These are phyloP conservation scores for Acleris cristana DNA, from an alignment of 2,888 invertebrate species.

Conservation along the genomic window DNA sequence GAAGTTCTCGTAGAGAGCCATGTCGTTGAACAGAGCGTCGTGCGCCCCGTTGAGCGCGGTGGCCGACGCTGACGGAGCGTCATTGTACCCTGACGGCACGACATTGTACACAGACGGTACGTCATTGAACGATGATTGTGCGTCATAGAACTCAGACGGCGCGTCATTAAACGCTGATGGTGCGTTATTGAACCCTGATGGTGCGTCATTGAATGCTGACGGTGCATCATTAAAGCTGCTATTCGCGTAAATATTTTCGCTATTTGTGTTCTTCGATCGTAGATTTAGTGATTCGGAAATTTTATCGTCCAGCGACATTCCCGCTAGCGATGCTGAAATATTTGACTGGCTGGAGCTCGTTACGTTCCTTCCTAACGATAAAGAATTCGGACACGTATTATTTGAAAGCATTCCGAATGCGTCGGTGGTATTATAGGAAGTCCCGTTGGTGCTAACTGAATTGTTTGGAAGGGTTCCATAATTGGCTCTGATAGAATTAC, in stretches of 20 bases:
- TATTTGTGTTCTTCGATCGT: conserved; percentile 70
- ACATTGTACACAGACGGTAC: no score
- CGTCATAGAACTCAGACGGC: no score
- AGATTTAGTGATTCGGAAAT: conserved; percentile 79
- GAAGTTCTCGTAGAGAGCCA: conserved; percentile 68
- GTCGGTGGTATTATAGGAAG: conserved; percentile 18
- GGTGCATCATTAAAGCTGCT: conserved; percentile 48
- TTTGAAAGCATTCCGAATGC: conserved; percentile 54
- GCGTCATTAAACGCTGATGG: no score
- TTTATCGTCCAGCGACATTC: conserved; percentile 76
- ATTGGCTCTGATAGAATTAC: conserved; percentile 15
- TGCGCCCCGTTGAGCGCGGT: conserved; percentile 40
- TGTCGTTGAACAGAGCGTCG: conserved; percentile 59
- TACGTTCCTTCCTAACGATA: conserved; percentile 55
- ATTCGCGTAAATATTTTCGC: conserved; percentile 66
- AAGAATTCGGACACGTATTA: conserved; percentile 53
- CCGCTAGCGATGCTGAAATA: conserved; percentile 53
- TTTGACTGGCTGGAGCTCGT: conserved; percentile 43
- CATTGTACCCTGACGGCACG: conserved; percentile 42
- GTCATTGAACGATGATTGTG: no score
- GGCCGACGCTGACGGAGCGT: conserved; percentile 50
- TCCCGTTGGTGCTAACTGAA: conserved; percentile 7
- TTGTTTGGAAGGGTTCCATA: conserved; percentile 37
- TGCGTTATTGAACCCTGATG: no score
- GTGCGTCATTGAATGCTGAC: conserved; percentile 42